Conservation (phyloP, 2,888 invertebrate genomes). For the Smittia aterrima region DNA sequence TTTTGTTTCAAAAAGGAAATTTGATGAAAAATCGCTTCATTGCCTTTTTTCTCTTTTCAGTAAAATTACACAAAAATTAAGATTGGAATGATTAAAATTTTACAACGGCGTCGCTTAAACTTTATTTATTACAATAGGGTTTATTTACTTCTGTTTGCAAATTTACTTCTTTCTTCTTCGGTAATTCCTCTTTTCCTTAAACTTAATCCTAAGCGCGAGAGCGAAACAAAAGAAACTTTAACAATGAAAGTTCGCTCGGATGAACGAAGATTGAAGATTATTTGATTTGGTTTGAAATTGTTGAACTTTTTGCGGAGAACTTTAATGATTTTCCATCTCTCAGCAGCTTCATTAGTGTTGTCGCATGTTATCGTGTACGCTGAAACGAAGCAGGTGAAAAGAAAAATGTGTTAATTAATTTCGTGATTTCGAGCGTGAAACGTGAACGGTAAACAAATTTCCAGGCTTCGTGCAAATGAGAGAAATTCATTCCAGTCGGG, state of each 20-base stretch:
- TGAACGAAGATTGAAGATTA: not conserved
- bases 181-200: too few species aligned
- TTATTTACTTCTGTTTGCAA: not conserved
- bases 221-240: not conserved
- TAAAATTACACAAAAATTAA: not conserved
- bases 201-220: not conserved
- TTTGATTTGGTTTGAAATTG: not conserved
- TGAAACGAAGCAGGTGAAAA: not conserved
- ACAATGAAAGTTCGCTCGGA: not conserved
- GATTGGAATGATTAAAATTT: conserved; percentile 11
- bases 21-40: too few species aligned
- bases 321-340: not conserved
- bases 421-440: not conserved
- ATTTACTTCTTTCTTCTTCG: conserved; percentile 1
- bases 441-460: not conserved
- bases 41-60: not conserved
- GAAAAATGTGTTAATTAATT: not conserved
- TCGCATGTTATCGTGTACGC: conserved; percentile 12
- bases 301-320: conserved; percentile 11
- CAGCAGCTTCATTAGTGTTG: not conserved
- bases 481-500: not conserved
- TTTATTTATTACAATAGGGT: not conserved
- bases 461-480: not conserved
- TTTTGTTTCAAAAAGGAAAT: too few species aligned
- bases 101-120: not conserved